Base-by-base conservation (phyloP, 1,140 invertebrate genomes). In the Cataglyphis hispanica region DNA sequence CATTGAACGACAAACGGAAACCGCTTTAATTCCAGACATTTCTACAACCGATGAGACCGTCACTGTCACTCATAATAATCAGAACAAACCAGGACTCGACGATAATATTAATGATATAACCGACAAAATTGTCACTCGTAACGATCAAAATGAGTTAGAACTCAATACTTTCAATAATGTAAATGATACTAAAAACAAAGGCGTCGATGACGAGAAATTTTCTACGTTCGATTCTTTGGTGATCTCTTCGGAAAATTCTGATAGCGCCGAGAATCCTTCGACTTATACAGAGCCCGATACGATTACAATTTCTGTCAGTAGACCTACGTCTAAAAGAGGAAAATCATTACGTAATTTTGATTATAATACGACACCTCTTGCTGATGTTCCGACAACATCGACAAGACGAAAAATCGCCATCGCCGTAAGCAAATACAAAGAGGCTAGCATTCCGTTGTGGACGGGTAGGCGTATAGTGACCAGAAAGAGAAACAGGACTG, bases 371-470 rank as follows among this genome's bases (percentile, higher is more conserved):
- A 58, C 78, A 10, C 19, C 66, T 56, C 31, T 37, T 69, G 22
- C n/a, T 31, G 34, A 78, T 5, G 34, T 22, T 34, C 10, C 78
- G 13, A 46, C 53, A 50, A 40, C 37, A 5, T 25, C 78, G 11
- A 61, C 67, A 19, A 74, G 37, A 69, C 78, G 67, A 61, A 60
- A 16, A 43, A 74, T 74, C 27, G 37, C 13, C 0, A 3, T 72
- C 2, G 37, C 25, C 27, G 6, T 74, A 1, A 74, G 3, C n/a
- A 77, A 7, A 27, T 84, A 64, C 4, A 84, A 56, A 3, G 72
- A 84, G 11, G 22, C 34, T 5, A 77, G 5, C 31, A 40, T 31
- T n/a, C 43, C 74, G 7, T 50, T 66, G 40, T 84, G 81, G 81
- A 53, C 72, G 1, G 81, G 46, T 6, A 72, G 5, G 56, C 81